These are phyloP conservation scores for Alexandromys fortis DNA, from an alignment of 2,113 vertebrate species.

Conservation along the genomic window DNA sequence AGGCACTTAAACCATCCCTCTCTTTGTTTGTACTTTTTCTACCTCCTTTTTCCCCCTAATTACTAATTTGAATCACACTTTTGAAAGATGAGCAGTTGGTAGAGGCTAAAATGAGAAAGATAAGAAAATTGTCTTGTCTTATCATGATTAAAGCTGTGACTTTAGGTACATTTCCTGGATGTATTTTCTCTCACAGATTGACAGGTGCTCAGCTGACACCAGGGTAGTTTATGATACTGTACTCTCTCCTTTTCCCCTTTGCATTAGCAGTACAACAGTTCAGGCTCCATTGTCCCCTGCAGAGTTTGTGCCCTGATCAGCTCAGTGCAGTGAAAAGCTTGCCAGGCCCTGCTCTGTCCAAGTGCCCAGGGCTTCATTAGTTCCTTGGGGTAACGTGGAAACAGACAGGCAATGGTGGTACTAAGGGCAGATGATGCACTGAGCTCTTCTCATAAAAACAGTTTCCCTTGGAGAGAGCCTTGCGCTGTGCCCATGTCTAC, in stretches of 20 bases:
- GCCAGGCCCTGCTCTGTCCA: slow-evolving; percentile 5
- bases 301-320: not conserved
- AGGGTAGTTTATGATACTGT: not conserved
- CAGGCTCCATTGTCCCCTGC: not conserved
- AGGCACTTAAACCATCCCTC: not conserved
- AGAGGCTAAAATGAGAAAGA: not conserved
- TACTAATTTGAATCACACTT: slow-evolving; percentile 29
- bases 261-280: not conserved
- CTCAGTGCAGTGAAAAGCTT: not conserved
- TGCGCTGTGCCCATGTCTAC: slow-evolving; percentile 9
- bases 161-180: not conserved
- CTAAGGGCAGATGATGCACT: not conserved
- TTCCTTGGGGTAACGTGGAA: not conserved
- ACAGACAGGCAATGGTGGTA: not conserved
- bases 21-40: not conserved
- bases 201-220: not conserved
- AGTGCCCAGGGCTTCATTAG: slow-evolving; percentile 37
- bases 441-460: slow-evolving; percentile 54
- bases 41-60: not conserved
- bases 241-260: not conserved
- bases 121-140: slow-evolving; percentile 15
- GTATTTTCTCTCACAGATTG: not conserved
- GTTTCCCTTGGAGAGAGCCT: slow-evolving; percentile 61
- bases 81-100: not conserved
- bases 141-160: not conserved